Base-by-base conservation (phyloP, 2,797 vertebrate genomes). In the Liparis tanakae region DNA sequence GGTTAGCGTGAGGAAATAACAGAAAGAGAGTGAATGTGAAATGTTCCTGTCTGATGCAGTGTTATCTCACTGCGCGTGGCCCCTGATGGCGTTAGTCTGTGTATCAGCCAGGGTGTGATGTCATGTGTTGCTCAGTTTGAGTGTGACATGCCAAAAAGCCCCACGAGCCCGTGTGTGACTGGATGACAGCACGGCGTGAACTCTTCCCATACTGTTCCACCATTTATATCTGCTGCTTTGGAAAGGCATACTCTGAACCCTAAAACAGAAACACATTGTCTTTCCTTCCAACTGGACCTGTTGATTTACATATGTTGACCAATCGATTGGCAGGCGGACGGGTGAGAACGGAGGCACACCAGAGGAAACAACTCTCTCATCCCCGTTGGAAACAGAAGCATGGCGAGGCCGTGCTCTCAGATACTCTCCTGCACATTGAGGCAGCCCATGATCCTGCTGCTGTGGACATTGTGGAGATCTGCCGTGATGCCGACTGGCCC, bases 91-190 rank as follows among this genome's bases (percentile, higher is more conserved):
- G 65, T 46, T 6, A 5, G 60, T 77, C 83, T 85, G 69, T 81
- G 85, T 87, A 88, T 89, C 75, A 62, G 66, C 73, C 69, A 20
- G 51, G 18, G 50, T n/a, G 69, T 91, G 90, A 93, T 83, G 88
- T 92, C 78, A 92, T 92, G 90, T 89, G 91, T 90, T 84, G 76
- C 70, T 73, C n/a, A 7, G 46, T 76, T 81, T 72, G 25, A 83
- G 70, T 37, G 7, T 25, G 51, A 83, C 56, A 33, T 41, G 79
- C 72, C 78, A 79, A 73, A 60, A 65, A 68, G 68, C 44, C 46
- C 74, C 70, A 63, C 15, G 34, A 44, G 60, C 69, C 18, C 15
- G 17, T n/a, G 18, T 22, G 46, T 57, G 78, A 85, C 73, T 72
- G 6, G 30, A 79, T 72, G 79, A 84, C 81, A 85, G 70, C 82